These are phyloP conservation scores for Gerosis bhagava DNA, from an alignment of 2,888 invertebrate species.

Conservation along the genomic window DNA sequence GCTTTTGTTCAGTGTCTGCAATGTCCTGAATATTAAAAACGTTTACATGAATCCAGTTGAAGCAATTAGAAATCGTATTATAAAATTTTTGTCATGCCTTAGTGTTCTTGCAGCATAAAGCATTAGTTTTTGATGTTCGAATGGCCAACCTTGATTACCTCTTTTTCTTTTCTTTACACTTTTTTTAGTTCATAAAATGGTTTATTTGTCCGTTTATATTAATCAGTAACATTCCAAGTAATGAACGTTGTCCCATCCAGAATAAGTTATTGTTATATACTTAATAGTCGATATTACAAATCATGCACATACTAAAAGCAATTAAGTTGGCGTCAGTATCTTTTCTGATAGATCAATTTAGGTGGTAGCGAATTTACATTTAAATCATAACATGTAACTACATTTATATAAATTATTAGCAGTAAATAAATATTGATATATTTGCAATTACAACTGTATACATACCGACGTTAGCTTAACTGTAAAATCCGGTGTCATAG, in stretches of 20 bases:
- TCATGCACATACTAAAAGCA: conserved; percentile 55
- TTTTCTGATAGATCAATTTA: conserved; percentile 14
- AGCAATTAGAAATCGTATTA: conserved; percentile 38
- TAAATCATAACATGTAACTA: conserved; percentile 7
- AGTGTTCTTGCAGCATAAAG: conserved; percentile 56
- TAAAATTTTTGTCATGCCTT: conserved; percentile 53
- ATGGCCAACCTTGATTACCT: conserved; percentile 41
- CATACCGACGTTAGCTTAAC: conserved; percentile 64
- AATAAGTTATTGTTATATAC: conserved; percentile 19
- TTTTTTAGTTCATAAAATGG: conserved; percentile 4
- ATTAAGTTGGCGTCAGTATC: conserved; percentile 20
- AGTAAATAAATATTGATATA: conserved; percentile 1
- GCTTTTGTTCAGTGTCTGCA: conserved; percentile 54
- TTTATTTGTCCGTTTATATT: too few species aligned
- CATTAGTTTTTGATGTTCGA: conserved; percentile 50
- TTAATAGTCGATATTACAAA: conserved; percentile 32
- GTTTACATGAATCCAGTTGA: conserved; percentile 48
- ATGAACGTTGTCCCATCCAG: conserved; percentile 24
- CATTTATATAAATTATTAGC: conserved; percentile 6
- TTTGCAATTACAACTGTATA: conserved; percentile 42
- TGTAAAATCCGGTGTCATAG: conserved; percentile 66
- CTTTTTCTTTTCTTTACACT: conserved; percentile 15
- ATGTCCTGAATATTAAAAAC: conserved; percentile 70
- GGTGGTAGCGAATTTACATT: background rate
- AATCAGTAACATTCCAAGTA: background rate